Evolutionary conservation across 2,113 vertebrate species (phyloP).

Genomic region (Rhegmatorhina hoffmannsi): DNA sequence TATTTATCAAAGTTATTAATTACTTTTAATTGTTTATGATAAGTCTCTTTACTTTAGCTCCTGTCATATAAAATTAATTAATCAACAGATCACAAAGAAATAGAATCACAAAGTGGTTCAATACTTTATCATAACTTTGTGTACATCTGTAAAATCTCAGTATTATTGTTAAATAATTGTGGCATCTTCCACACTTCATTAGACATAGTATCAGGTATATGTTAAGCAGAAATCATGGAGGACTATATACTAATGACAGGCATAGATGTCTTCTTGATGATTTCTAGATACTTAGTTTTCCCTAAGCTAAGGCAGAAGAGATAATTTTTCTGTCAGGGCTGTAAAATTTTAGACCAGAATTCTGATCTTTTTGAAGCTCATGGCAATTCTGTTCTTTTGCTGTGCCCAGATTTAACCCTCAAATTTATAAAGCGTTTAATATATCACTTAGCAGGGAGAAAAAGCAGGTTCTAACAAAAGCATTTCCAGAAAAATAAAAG

Average conservation of each 20-base stretch:
- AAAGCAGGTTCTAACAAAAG: constrained; percentile 44
- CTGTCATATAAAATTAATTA: constrained; percentile 75
- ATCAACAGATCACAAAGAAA: constrained; percentile 62
- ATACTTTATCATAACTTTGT: constrained; percentile 70
- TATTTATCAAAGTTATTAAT: constrained; percentile 69
- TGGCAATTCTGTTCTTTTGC: not conserved
- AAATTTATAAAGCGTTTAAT: constrained; percentile 63
- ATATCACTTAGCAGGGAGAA: constrained; percentile 28
- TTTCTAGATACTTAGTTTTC: not conserved
- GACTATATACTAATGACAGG: not conserved
- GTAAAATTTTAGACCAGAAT: constrained; percentile 4
- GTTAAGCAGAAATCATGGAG: not conserved
- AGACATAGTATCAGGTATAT: not conserved
- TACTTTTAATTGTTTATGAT: constrained; percentile 58
- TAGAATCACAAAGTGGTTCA: constrained; percentile 49
- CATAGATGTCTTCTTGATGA: not conserved
- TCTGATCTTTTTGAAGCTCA: constrained; percentile 35
- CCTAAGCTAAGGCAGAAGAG: not conserved
- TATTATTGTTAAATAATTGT: constrained; percentile 44
- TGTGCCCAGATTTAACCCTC: not conserved
- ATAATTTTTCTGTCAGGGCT: not conserved
- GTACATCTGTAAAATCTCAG: constrained; percentile 62
- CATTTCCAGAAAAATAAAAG: constrained; percentile 34
- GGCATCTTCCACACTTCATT: not conserved
- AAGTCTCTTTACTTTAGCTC: constrained; percentile 30